Conservation (phyloP, 2,113 vertebrate genomes). For the Neogale vison region DNA sequence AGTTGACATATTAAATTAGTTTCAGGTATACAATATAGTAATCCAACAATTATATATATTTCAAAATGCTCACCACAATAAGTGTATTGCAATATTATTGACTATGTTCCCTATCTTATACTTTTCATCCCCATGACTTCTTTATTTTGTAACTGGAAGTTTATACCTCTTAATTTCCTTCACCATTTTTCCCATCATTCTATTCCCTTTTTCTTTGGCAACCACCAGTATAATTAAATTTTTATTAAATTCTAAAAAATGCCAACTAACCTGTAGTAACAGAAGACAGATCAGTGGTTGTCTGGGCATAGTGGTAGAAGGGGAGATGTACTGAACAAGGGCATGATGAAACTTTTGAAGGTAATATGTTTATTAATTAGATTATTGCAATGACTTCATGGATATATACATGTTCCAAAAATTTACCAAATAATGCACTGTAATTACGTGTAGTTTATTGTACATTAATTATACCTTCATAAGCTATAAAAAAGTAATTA, state of each 20-base stretch:
- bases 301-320: background rate
- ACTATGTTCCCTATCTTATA: background rate
- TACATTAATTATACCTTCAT: conserved; percentile 2
- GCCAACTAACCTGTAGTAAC: conserved; percentile 2
- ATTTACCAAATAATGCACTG: conserved; percentile 21
- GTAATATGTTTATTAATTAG: background rate
- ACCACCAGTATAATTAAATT: background rate
- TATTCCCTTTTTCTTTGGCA: background rate
- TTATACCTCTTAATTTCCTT: background rate
- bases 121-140: background rate
- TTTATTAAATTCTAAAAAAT: conserved; percentile 29
- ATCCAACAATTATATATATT: background rate
- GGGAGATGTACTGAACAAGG: background rate
- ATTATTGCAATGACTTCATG: conserved; percentile 30
- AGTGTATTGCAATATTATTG: background rate
- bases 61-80: background rate
- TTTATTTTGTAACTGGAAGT: background rate
- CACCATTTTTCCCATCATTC: background rate
- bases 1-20: background rate
- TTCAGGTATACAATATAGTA: background rate
- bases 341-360: background rate
- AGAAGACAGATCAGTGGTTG: background rate
- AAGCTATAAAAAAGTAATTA: background rate
- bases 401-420: conserved; percentile 1
- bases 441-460: conserved; percentile 6